Evolutionary conservation across 2,797 vertebrate genomes (phyloP).

Genomic region (Thamnophis elegans): DNA sequence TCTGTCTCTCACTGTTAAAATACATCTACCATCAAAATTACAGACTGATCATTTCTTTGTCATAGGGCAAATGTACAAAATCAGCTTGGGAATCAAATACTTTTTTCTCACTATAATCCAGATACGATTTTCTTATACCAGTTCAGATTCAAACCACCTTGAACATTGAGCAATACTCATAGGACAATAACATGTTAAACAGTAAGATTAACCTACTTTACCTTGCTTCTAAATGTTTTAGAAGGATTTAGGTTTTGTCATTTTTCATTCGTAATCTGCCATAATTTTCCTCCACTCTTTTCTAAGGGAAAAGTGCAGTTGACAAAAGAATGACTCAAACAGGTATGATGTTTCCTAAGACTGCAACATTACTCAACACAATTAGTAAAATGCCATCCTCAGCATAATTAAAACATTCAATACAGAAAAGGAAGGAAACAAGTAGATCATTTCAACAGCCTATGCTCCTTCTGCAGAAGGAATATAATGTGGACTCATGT

Average conservation of each 20-base stretch:
- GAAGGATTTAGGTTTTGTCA: neutral
- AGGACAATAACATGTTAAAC: neutral
- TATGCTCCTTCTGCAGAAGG: neutral
- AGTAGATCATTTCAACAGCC: neutral
- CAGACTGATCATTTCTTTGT: too few species aligned
- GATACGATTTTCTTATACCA: neutral
- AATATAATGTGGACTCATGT: neutral
- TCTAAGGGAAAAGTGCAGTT: neutral
- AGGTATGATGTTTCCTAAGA: neutral
- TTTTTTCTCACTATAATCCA: neutral
- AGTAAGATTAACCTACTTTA: neutral
- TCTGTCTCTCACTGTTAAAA: too few species aligned
- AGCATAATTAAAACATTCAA: neutral
- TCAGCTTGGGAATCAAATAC: too few species aligned
- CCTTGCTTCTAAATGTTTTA: neutral
- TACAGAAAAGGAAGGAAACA: neutral
- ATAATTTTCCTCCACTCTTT: neutral
- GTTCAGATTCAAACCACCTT: neutral
- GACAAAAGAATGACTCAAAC: neutral
- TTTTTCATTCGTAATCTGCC: neutral
- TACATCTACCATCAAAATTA: too few species aligned
- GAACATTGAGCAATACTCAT: neutral
- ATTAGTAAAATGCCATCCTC: neutral
- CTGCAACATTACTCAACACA: neutral
- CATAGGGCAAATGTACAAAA: too few species aligned